phyloP scores from a whole-genome alignment of 2,888 invertebrate genomes.

The Synanthedon formicaeformis region DNA sequence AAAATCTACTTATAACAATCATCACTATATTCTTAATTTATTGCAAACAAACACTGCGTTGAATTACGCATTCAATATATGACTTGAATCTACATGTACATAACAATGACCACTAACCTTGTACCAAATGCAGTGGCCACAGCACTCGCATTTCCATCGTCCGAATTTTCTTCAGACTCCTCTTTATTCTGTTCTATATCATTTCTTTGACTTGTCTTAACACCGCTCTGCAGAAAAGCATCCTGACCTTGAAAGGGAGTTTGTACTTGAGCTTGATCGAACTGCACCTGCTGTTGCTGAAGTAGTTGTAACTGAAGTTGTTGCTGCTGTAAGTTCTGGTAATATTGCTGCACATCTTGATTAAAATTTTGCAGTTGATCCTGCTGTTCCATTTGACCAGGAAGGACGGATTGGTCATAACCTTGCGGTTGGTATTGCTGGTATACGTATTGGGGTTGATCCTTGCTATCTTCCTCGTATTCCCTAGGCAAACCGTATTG shows the following conservation, averaged over 20 bases:
- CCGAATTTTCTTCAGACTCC: conserved; percentile 16
- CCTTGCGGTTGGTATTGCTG: conserved; percentile 6
- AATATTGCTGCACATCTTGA: conserved; percentile 16
- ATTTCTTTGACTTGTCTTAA: conserved; percentile 49
- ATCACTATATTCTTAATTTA: no score
- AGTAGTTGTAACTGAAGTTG: conserved; percentile 2
- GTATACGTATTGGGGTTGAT: conserved; percentile 9
- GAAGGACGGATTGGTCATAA: background rate
- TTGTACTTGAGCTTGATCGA: conserved; percentile 2
- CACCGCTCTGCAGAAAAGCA: conserved; percentile 39
- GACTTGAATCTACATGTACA: background rate
- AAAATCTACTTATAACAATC: no score
- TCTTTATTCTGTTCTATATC: conserved; percentile 32
- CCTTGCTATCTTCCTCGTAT: conserved; percentile 4
- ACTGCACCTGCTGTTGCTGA: conserved; percentile 4
- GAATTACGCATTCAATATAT: background rate
- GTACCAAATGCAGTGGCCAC: conserved; percentile 58
- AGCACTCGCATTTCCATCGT: conserved; percentile 37
- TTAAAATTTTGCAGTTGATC: conserved; percentile 11
- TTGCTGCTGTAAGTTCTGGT: conserved; percentile 7
- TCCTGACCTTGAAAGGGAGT: conserved; percentile 20
- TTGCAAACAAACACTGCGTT: no score
- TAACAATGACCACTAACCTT: conserved; percentile 33
- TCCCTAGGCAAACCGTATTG: conserved; percentile 6
- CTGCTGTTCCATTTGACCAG: background rate